Base-by-base conservation (phyloP, 2,888 invertebrate genomes). In the Tenthredo mesomela region DNA sequence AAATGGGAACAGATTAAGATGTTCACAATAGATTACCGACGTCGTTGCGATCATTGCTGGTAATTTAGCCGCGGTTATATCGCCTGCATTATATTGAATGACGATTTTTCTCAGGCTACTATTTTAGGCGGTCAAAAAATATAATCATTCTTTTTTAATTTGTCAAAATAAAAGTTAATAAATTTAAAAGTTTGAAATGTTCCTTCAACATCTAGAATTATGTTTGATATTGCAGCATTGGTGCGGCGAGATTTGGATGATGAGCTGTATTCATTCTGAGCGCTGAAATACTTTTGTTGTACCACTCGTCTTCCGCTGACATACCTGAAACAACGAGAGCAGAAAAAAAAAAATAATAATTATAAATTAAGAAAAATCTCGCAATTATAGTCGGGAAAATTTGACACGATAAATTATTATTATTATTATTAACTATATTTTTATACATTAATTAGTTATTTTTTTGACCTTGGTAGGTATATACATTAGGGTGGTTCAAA, bases 191-290 rank as follows among this genome's bases (percentile, higher is more conserved):
- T 43, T 29, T 50, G 67, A 82, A 75, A 40, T 84, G 71, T 77
- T 75, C 77, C 67, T 78, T 67, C n/a, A 85, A 87, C 85, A 89
- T 89, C 90, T 91, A 92, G 91, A 92, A 97, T 97, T 98, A 98
- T 97, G 98, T 98, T 95, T 99, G 99, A 94, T 99, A 99, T 93
- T 99, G 99, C 89, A 99, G 95, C 97, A 99, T 98, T 85, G 98
- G 98, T 90, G 98, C 98, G 85, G 98, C 97, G 91, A 99, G 96
- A 95, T 98, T 98, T 89, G 98, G 98, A 94, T 98, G 98, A 94
- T 98, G 98, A 84, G 98, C 97, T 92, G 97, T 96, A 95, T 99
- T 99, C 99, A 99, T 99, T 93, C 99, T 96, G 90, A 99, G 95
- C 84, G 99, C 99, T 86, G 98, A 98, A 91, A 99, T 95, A 91